phyloP scores from a whole-genome alignment of 2,797 vertebrate genomes.

The Valencia hispanica region DNA sequence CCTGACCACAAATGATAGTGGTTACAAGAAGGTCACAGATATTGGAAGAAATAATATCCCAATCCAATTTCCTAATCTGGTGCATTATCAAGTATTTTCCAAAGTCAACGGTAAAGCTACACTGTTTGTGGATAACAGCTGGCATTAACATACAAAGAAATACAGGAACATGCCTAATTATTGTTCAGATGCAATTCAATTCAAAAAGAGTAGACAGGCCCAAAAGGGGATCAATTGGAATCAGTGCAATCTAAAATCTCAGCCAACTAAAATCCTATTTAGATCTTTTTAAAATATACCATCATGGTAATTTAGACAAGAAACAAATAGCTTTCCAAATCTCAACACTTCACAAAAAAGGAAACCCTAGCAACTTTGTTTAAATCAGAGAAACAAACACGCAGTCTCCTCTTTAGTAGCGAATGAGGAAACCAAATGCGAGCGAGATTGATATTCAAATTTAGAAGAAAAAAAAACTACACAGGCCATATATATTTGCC shows the following conservation, averaged over 20 bases:
- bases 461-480: not conserved
- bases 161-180: not conserved
- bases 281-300: not conserved
- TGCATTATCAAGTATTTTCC: not conserved
- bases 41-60: not conserved
- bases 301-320: not conserved
- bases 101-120: not conserved
- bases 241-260: not conserved
- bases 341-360: no score
- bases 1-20: not conserved
- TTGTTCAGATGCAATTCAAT: not conserved
- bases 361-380: no score
- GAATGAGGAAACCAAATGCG: not conserved
- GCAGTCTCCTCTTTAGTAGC: no score
- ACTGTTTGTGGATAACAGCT: not conserved
- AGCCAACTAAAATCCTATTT: not conserved
- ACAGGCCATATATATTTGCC: slow-evolving; percentile 23
- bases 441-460: slow-evolving; percentile 16
- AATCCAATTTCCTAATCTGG: not conserved
- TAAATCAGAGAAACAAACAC: not conserved
- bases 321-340: no score
- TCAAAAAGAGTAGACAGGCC: not conserved
- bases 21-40: not conserved
- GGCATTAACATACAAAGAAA: not conserved
- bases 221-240: not conserved